phyloP scores from a whole-genome alignment of 2,888 invertebrate species.

The Dendrolimus pini region DNA sequence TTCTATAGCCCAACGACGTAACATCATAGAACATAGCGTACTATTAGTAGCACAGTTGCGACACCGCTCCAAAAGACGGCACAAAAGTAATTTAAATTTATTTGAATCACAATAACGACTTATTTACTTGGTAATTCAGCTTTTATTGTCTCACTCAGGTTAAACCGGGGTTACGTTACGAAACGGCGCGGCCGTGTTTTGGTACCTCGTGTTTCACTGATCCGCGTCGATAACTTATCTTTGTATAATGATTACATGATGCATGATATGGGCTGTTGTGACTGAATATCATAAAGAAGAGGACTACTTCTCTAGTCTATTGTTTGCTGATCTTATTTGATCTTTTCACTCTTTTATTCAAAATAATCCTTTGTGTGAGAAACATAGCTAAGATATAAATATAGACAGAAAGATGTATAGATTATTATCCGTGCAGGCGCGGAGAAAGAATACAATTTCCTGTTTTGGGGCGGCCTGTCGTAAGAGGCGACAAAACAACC shows the following conservation, averaged over 20 bases:
- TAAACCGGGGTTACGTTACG: conserved; percentile 56
- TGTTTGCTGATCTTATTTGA: no score
- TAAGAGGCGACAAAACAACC: no score
- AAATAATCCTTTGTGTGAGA: no score
- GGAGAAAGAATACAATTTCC: no score
- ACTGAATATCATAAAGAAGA: not conserved
- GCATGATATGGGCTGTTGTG: not conserved
- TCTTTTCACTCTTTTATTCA: no score
- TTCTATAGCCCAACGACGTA: not conserved
- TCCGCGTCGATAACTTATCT: not conserved
- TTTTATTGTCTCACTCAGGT: conserved; percentile 47
- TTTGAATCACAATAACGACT: conserved; percentile 65
- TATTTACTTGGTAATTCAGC: conserved; percentile 63
- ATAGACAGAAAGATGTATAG: no score
- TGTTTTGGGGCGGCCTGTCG: no score
- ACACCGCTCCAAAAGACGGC: not conserved
- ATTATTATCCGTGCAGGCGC: no score
- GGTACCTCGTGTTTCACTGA: not conserved
- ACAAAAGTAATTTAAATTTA: conserved; percentile 53
- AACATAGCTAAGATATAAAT: no score
- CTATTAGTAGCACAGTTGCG: not conserved
- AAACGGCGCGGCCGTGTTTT: conserved; percentile 24
- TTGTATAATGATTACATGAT: not conserved
- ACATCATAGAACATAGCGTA: not conserved
- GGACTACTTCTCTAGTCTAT: no score